Evolutionary conservation across 2,113 vertebrate species (phyloP).

Genomic region (Rhinoptilus africanus): DNA sequence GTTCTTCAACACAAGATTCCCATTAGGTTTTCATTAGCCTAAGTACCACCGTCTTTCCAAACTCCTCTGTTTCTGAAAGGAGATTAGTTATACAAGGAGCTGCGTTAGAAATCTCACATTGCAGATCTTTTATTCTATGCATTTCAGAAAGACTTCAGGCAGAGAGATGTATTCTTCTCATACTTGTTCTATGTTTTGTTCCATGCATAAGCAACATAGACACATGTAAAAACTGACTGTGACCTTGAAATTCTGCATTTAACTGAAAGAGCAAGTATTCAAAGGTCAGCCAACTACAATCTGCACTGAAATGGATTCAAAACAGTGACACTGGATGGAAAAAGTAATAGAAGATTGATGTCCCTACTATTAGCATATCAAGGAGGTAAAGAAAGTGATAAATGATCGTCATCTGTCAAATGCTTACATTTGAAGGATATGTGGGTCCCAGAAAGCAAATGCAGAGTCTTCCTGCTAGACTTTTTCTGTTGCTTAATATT

Average conservation of each 20-base stretch:
- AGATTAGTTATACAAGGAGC: background rate
- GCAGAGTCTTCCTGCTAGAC: background rate
- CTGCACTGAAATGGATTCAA: background rate
- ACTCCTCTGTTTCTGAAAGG: background rate
- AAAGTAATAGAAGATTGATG: background rate
- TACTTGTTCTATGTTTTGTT: background rate
- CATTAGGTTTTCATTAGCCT: background rate
- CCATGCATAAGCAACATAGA: background rate
- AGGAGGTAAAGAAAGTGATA: background rate
- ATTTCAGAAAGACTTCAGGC: background rate
- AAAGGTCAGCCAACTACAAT: background rate
- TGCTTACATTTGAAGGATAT: background rate
- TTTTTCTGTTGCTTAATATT: background rate
- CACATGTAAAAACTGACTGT: background rate
- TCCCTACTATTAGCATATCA: background rate
- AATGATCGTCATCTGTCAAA: background rate
- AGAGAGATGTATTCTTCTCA: background rate
- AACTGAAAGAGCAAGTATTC: background rate
- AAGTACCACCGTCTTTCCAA: background rate
- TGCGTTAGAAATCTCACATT: background rate
- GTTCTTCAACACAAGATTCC: background rate
- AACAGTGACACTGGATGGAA: background rate
- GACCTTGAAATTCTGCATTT: background rate
- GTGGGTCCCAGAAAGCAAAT: background rate
- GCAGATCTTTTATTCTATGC: background rate